Conservation (phyloP, 2,888 invertebrate genomes). For the Hydropsyche betteni region DNA sequence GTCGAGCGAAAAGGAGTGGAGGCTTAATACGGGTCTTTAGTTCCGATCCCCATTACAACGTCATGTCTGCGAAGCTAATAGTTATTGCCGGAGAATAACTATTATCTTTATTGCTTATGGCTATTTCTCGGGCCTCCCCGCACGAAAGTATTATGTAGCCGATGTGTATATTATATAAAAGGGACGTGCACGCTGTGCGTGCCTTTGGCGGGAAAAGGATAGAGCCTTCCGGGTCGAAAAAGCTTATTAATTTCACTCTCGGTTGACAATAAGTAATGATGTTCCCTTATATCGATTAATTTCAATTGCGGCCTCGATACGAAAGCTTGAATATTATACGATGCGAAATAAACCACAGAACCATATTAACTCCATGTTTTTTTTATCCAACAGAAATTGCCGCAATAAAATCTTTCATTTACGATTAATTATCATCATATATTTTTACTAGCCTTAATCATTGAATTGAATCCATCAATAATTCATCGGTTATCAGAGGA, state of each 20-base stretch:
- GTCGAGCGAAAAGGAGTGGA: constrained; percentile 37
- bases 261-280: constrained; percentile 46
- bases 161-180: constrained; percentile 11
- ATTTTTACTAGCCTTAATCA: no score
- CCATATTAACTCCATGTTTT: no score
- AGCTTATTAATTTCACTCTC: constrained; percentile 46
- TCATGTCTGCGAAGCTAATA: constrained; percentile 46
- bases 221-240: constrained; percentile 28
- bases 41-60: constrained; percentile 42
- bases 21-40: constrained; percentile 42
- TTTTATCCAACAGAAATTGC: no score
- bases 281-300: constrained; percentile 38
- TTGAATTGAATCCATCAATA: no score
- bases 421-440: no score
- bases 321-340: constrained; percentile 17
- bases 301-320: constrained; percentile 31
- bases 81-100: constrained; percentile 43
- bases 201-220: constrained; percentile 21
- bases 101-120: constrained; percentile 47
- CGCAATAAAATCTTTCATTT: no score
- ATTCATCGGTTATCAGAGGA: no score
- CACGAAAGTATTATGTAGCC: constrained; percentile 23
- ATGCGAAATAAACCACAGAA: no score
- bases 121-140: constrained; percentile 36
- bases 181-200: background rate